Evolutionary conservation across 2,113 vertebrate genomes (phyloP).

Genomic region (zebrafish (Danio rerio)): GRCz12tu NC_133189.1:43125001-43125500

Average conservation of each 20-base stretch:
- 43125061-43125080: background rate
- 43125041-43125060: background rate
- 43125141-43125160: background rate
- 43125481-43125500: too few relatives aligned
- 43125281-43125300: slow-evolving; percentile 9
- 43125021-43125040: background rate
- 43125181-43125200: slow-evolving; percentile 10
- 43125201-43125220: background rate
- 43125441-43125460: too few relatives aligned
- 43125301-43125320: slow-evolving; percentile 7
- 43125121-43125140: background rate
- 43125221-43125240: slow-evolving; percentile 16
- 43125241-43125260: slow-evolving; percentile 25
- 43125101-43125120: background rate
- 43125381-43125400: background rate
- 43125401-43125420: background rate
- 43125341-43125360: background rate
- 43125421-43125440: too few relatives aligned
- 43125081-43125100: background rate
- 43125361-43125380: background rate
- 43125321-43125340: background rate
- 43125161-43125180: background rate
- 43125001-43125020: background rate
- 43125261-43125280: slow-evolving; percentile 3
- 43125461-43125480: too few relatives aligned